Evolutionary conservation across 2,888 invertebrate genomes (phyloP).

Genomic region (Malthinus seriepunctatus): DNA sequence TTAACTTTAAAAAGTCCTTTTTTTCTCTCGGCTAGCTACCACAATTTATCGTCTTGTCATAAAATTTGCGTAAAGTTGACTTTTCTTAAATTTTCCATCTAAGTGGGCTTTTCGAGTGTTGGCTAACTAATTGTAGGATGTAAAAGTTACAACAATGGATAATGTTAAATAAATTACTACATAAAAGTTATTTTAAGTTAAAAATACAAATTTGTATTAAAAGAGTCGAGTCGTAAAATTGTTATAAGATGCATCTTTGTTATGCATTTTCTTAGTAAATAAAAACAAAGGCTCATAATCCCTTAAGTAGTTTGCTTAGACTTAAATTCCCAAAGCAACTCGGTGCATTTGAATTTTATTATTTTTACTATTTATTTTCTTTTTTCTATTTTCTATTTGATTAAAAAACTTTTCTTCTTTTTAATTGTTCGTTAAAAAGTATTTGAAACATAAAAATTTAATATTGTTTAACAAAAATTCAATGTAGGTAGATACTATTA

Average conservation of each 20-base stretch:
- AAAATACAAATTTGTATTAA: background rate
- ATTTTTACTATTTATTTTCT: background rate
- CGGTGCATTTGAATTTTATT: background rate
- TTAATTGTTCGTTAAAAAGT: background rate
- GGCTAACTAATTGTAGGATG: too few relatives aligned
- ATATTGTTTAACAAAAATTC: conserved; percentile 23
- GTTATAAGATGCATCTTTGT: conserved; percentile 3
- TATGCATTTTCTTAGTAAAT: conserved; percentile 14
- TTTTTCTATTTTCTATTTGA: conserved; percentile 1
- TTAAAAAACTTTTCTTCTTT: background rate
- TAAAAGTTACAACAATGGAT: too few relatives aligned
- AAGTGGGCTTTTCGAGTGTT: background rate
- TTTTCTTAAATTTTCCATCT: conserved; percentile 15
- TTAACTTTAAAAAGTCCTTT: conserved; percentile 33
- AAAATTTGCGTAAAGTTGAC: conserved; percentile 33
- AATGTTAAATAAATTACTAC: too few relatives aligned
- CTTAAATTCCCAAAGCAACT: conserved; percentile 1
- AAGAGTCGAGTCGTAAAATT: background rate
- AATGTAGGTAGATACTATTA: conserved; percentile 23
- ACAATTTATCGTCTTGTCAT: conserved; percentile 34
- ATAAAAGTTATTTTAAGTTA: too few relatives aligned
- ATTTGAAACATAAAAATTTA: conserved; percentile 15
- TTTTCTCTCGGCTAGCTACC: conserved; percentile 24
- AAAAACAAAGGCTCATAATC: conserved; percentile 12
- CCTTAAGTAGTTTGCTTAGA: conserved; percentile 13